A percentile compares a stretch with the other conserved stretches of the same genome.
These are phyloP conservation scores for Archaeoteleia sp. DNA, from an alignment of 2,888 invertebrate genomes.

Conservation along the genomic window DNA sequence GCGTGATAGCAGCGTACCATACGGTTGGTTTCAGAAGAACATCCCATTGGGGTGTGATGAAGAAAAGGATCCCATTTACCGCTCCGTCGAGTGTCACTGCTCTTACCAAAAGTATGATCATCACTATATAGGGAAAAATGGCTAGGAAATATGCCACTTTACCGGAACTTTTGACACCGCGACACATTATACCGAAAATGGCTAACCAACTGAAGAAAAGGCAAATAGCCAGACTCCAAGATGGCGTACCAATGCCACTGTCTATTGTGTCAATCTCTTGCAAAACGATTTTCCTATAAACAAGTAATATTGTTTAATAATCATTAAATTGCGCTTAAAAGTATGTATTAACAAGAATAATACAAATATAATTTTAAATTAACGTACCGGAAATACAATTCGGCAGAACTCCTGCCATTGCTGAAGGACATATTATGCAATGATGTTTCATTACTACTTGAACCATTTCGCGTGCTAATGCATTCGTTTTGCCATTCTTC, in stretches of 20 bases:
- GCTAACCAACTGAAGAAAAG: slow-evolving; percentile 77
- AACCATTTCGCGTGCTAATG: slow-evolving; percentile 47
- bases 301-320: no score
- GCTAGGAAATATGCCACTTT: slow-evolving; percentile 84
- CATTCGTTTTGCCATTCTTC: slow-evolving; percentile 68
- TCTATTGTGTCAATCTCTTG: slow-evolving; percentile 76
- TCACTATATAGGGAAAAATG: slow-evolving; percentile 80
- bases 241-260: slow-evolving; percentile 78
- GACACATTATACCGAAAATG: slow-evolving; percentile 77
- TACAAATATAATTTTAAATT: slow-evolving; percentile 36
- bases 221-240: slow-evolving; percentile 77
- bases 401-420: slow-evolving; percentile 53
- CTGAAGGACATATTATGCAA: slow-evolving; percentile 19
- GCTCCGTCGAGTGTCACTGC: slow-evolving; percentile 80
- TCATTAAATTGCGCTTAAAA: no score
- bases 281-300: slow-evolving; percentile 77
- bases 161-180: slow-evolving; percentile 79
- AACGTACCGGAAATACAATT: slow-evolving; percentile 28
- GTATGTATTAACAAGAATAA: no score
- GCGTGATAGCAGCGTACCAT: slow-evolving; percentile 81
- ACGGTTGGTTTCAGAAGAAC: slow-evolving; percentile 79
- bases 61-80: slow-evolving; percentile 79
- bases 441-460: slow-evolving; percentile 20
- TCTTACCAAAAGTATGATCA: slow-evolving; percentile 78
- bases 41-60: slow-evolving; percentile 80